Evolutionary conservation across 35 echinoderm and acorn worm species (phyloP), one percentile per base, ranked within the genome.

Genomic region (Ophiothrix spiculata): DNA sequence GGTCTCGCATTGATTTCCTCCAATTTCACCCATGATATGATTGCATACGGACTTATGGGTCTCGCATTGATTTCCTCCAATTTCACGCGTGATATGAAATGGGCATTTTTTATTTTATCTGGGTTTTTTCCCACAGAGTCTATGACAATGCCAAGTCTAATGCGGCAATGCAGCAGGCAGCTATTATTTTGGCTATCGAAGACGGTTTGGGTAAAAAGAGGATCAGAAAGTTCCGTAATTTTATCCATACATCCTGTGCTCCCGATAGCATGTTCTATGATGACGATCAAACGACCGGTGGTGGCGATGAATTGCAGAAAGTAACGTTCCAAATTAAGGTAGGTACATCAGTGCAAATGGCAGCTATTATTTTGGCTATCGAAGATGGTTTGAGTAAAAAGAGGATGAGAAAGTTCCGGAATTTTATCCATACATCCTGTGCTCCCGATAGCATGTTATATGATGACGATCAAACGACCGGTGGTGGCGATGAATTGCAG

Each of bases 301-400:
- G 76, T 36, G 91, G 88, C 35, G 88, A 93, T 1, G 91, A 98
- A 40, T 82, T 98, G 0, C 85, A 91, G 80, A 93, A 94, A 77
- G 83, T 94, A 46, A 98, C 95, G 33, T 93, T 98, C 64, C 95
- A 98, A 75, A 98, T 98, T 31, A 92, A 94, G 88, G 95, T 98
- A 60, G 28, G 80, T 76, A n/a, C n/a, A n/a, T n/a, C n/a, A n/a
- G n/a, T n/a, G n/a, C n/a, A n/a, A n/a, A n/a, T n/a, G n/a, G n/a
- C n/a, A n/a, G n/a, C n/a, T n/a, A n/a, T n/a, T n/a, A n/a, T n/a
- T n/a, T n/a, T n/a, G n/a, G n/a, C n/a, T n/a, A n/a, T n/a, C n/a
- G n/a, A n/a, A n/a, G n/a, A n/a, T n/a, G n/a, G n/a, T n/a, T n/a
- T n/a, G n/a, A n/a, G n/a, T n/a, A n/a, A n/a, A n/a, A n/a, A n/a